Evolutionary conservation across 53 echinoderm and acorn worm species (phyloP), one percentile per base, ranked within the genome.

Genomic region (Pentamera pediparva): DNA sequence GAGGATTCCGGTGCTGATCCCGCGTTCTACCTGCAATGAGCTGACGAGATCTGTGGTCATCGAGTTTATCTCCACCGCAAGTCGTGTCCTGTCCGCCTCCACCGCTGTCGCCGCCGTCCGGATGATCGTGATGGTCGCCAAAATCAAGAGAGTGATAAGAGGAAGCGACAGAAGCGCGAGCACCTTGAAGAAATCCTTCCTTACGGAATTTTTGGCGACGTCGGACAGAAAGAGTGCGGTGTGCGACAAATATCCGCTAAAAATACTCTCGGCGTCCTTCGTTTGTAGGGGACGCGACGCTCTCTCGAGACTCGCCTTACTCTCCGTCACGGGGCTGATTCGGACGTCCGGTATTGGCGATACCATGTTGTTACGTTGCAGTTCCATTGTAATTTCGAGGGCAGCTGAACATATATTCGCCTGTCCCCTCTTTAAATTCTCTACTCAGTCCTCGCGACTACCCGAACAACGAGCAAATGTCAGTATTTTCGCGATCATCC

Each of bases 11-110:
- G 67, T 67, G 45, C 67, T 67, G 11, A 67, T 37, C 67, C 67
- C 67, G 12, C 67, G 39, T 39, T 67, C 67, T 18, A 67, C 41
- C 29, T 67, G 67, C 67, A 67, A 25, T 27, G 38, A 25, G 12
- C 41, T 28, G 5, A 67, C 67, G 6, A 67, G 27, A 43, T 15
- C 28, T 0, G 67, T 47, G 1, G 19, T 12, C 37, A 62, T 8
- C 3, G 62, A n/a, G 12, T 27, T 43, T 2, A 67, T 47, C 32
- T 57, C 58, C 12, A 57, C 29, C 5, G 58, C 28, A n/a, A n/a
- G n/a, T n/a, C n/a, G n/a, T n/a, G n/a, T n/a, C n/a, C n/a, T n/a
- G n/a, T n/a, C n/a, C n/a, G n/a, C n/a, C n/a, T n/a, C n/a, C n/a
- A n/a, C n/a, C n/a, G 26, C 36, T 5, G 24, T 20, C 5, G n/a